Evolutionary conservation across 1,140 invertebrate genomes (phyloP), one percentile per base, ranked within the genome.

Genomic region (Caenorhabditis tropicalis): DNA sequence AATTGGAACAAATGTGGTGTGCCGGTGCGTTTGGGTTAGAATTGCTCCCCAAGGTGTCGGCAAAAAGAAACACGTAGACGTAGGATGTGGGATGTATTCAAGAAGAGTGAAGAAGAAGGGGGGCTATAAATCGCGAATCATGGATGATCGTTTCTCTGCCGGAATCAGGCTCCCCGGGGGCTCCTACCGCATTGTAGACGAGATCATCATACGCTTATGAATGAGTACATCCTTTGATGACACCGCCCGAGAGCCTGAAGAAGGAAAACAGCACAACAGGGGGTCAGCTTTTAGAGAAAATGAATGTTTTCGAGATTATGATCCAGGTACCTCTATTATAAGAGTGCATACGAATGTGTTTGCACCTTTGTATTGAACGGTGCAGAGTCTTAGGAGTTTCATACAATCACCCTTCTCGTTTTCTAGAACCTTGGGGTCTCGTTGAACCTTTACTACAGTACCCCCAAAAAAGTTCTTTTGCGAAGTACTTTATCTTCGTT

Each of bases 41-140:
- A 74, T 74, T 74, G 65, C 65, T 74, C 65, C 65, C 65, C 65
- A 74, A 74, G 65, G 65, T 74, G 65, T 74, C n/a, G 29, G 15
- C 16, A 21, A 65, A 65, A 65, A 65, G 58, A 65, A 65, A 65
- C 58, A 21, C n/a, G 53, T 58, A 31, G 48, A 46, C 9, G 9
- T 46, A 46, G 43, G 49, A 21, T 4, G n/a, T n/a, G 49, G 16
- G 16, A 56, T 27, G 53, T 10, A 10, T 27, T 56, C 10, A 21
- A 56, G 21, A 56, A 12, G 24, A 27, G 29, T 12, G 24, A 51
- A 16, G 15, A 65, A 65, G n/a, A 36, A n/a, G 19, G 16, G 36
- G 21, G 65, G 65, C 65, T 74, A 74, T 74, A 74, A 74, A 74
- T 74, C 65, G 65, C 65, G 65, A 74, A 74, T 74, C 65, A 74